Percentiles rank a stretch among this genome's conserved stretches.
Conservation (phyloP, 2,113 vertebrate genomes). For the Rhizomys pruinosus region DNA sequence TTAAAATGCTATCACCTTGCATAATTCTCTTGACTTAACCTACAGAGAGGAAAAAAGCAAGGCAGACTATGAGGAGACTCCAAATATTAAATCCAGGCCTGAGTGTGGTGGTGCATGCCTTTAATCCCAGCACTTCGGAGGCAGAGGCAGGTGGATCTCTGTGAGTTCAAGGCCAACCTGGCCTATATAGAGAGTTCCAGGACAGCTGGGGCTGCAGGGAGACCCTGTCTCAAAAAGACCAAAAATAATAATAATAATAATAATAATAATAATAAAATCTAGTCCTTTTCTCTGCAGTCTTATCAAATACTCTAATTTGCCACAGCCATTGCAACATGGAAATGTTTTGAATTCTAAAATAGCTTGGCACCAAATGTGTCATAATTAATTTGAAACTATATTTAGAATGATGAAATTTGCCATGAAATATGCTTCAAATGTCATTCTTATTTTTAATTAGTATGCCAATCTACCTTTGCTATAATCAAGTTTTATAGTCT, state of each 20-base stretch:
- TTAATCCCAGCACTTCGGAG: too few relatives aligned
- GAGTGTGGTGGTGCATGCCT: too few relatives aligned
- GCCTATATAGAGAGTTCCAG: too few relatives aligned
- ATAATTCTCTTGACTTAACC: constrained; percentile 59
- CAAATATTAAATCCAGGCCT: constrained; percentile 42
- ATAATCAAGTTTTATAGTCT: constrained; percentile 70
- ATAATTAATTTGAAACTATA: constrained; percentile 81
- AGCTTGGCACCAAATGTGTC: constrained; percentile 79
- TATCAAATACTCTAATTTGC: constrained; percentile 72
- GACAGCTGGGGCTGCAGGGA: too few relatives aligned
- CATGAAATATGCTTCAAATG: constrained; percentile 78
- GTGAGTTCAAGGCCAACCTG: too few relatives aligned
- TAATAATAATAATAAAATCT: too few relatives aligned
- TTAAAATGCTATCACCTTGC: constrained; percentile 70
- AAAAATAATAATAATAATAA: too few relatives aligned
- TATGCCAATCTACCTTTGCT: constrained; percentile 72
- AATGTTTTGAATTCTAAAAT: constrained; percentile 82
- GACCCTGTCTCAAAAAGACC: too few relatives aligned
- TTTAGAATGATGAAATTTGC: constrained; percentile 79
- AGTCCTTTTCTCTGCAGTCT: constrained; percentile 39
- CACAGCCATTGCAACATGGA: constrained; percentile 74
- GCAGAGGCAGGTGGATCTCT: too few relatives aligned
- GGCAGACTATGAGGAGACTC: constrained; percentile 32
- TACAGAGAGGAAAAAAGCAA: constrained; percentile 59
- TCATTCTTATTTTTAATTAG: constrained; percentile 81